A percentile compares a stretch with the other conserved stretches of the same genome.
These are phyloP conservation scores for Littorina saxatilis DNA, from an alignment of 1,140 invertebrate genomes.

Conservation along the genomic window DNA sequence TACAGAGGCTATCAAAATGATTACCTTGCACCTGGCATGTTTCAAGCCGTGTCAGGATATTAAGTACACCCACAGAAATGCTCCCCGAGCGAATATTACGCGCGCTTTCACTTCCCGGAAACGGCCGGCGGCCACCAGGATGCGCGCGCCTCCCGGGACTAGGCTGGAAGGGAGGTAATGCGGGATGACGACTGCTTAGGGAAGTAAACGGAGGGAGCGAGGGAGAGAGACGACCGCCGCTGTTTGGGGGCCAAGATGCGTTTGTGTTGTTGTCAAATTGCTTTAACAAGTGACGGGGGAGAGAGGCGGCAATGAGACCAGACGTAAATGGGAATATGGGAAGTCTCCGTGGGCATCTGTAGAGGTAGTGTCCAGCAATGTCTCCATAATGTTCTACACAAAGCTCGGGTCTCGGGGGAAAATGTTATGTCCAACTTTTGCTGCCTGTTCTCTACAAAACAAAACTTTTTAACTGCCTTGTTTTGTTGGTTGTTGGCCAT, in stretches of 20 bases:
- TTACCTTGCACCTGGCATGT: constrained; percentile 27
- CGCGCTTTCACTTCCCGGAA: constrained; percentile 9
- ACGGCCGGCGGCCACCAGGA: background rate
- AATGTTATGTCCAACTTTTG: too few species aligned
- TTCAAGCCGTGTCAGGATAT: constrained; percentile 30
- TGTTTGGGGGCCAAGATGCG: background rate
- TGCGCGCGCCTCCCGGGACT: background rate
- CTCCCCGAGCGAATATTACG: constrained; percentile 25
- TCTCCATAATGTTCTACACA: too few species aligned
- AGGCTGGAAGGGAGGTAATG: constrained; percentile 3
- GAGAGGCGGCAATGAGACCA: background rate
- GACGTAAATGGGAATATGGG: background rate
- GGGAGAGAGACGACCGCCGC: background rate
- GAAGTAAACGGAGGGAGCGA: background rate
- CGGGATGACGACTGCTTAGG: constrained; percentile 1
- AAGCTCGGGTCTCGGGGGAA: too few species aligned
- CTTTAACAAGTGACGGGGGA: background rate
- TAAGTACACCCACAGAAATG: constrained; percentile 19
- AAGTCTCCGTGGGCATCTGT: too few species aligned
- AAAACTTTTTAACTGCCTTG: too few species aligned
- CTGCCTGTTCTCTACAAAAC: too few species aligned
- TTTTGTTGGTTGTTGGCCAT: too few species aligned
- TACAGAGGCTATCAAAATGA: constrained; percentile 15
- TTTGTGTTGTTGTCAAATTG: constrained; percentile 13
- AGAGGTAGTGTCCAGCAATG: too few species aligned